phyloP scores from a whole-genome alignment of 2,888 invertebrate genomes.

The Tyria jacobaeae region DNA sequence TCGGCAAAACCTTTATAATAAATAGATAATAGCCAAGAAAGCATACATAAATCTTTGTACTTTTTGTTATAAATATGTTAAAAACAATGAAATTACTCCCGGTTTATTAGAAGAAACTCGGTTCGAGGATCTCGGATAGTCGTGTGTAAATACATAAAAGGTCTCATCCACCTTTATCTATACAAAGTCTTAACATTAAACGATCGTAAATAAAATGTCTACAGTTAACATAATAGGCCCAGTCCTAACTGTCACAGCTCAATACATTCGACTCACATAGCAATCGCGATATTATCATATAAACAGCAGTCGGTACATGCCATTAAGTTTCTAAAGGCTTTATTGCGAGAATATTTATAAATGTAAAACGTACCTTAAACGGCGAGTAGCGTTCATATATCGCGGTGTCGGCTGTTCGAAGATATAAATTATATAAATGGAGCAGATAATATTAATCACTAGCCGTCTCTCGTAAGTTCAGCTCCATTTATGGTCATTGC shows the following conservation, averaged over 20 bases:
- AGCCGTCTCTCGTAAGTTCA: no score
- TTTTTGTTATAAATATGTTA: no score
- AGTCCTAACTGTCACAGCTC: constrained; percentile 15
- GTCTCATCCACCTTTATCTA: constrained; percentile 2
- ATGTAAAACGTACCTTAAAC: constrained; percentile 77
- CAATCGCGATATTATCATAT: constrained; percentile 72
- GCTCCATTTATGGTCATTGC: no score
- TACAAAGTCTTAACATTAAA: constrained; percentile 6
- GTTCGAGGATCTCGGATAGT: neutral
- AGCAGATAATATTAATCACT: constrained; percentile 45
- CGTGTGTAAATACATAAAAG: neutral
- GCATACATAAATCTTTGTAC: no score
- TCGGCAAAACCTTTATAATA: no score
- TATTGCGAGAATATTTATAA: constrained; percentile 77
- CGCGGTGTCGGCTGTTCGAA: constrained; percentile 24
- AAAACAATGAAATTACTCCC: neutral
- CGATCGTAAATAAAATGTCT: constrained; percentile 11
- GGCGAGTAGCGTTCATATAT: constrained; percentile 70
- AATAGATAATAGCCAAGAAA: no score
- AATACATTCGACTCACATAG: constrained; percentile 55
- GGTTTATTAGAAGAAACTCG: neutral
- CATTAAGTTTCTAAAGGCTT: constrained; percentile 76
- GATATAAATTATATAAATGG: constrained; percentile 24
- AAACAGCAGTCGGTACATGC: constrained; percentile 69
- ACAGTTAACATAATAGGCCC: constrained; percentile 15